Base-by-base conservation (phyloP, 2,888 invertebrate species). In the Melipona bicolor region DNA sequence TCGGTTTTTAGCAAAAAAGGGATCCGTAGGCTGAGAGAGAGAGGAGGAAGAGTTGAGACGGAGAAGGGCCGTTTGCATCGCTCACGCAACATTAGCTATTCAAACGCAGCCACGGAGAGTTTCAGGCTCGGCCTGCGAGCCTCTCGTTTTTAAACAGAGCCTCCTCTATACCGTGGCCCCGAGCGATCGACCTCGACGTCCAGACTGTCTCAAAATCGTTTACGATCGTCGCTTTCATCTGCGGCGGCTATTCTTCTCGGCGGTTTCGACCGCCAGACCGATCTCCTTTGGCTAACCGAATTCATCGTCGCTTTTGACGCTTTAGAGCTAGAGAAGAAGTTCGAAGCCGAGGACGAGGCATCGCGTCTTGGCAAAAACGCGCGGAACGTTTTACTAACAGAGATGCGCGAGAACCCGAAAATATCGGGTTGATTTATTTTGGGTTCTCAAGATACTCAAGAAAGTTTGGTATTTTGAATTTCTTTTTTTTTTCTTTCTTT, bases 41-140 rank as follows among this genome's bases (percentile, higher is more conserved):
- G 68, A 68, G 50, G 43, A 68, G 56, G 52, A 52, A 52, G 49
- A 72, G 56, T 52, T 9, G 43, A 27, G 36, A 59, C 61, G 77
- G 74, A 73, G 65, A 64, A 67, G 43, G 19, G 72, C 71, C 81
- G 79, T 32, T 85, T 67, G 82, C 84, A 54, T 84, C 85, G 72
- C 80, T 79, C 90, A 90, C 90, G 90, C 90, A 90, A 90, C 90
- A 89, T 90, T 89, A 89, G 90, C 85, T 90, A 90, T 90, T 90
- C 88, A 89, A 86, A 87, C 89, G 87, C 84, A 80, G 75, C 81
- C 71, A 72, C 61, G 65, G 50, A 83, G 86, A 83, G 81, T 77
- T 84, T 83, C 74, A 77, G 72, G 71, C 77, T 24, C 61, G 36
- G 56, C 24, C 59, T 64, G 17, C 13, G 74, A 68, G 68, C 75